Base-by-base conservation (phyloP, 2,888 invertebrate genomes). In the Epirrhoe alternata region DNA sequence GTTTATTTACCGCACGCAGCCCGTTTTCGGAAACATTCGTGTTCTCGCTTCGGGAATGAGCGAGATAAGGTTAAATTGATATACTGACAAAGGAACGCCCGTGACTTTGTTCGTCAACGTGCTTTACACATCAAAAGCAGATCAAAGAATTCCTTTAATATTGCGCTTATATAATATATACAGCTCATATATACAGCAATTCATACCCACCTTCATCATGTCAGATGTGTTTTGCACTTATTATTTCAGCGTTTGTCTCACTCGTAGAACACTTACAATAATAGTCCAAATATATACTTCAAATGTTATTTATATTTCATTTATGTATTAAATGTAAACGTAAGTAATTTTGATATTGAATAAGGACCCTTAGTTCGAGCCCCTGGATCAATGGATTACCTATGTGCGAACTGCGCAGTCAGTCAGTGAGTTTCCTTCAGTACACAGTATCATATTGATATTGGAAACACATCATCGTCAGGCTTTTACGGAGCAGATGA, bases 381-480 rank as follows among this genome's bases (percentile, higher is more conserved):
- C 10, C 8, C 38, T 38, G 10, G 38, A 38, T 3, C 10, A 10
- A 3, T 33, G 6, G 33, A 7, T 33, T 33, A 6, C 8, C 6
- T 35, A 24, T 38, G 38, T 38, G 10, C 38, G 12, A 5, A 12
- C 10, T 3, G 38, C 12, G 12, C 38, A 42, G 38, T 42, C 38
- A 42, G 38, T 42, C 38, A 42, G 12, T 42, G 12, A 12, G 38
- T 12, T 10, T 1, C 38, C 12, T 12, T 12, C 2, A 12, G 3
- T 42, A 12, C 2, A 3, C 1, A 24, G 38, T 12, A 1, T n/a
- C n/a, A n/a, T 42, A 42, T 42, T 42, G 12, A 12, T 42, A 74
- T 74, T 72, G 74, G 74, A 74, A 74, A 74, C 66, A 56, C 74
- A 72, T 74, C 72, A 74, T 71, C 72, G 62, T 64, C 70, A 70